Base-by-base conservation (phyloP, 2,113 vertebrate genomes). In the Calcarius ornatus region DNA sequence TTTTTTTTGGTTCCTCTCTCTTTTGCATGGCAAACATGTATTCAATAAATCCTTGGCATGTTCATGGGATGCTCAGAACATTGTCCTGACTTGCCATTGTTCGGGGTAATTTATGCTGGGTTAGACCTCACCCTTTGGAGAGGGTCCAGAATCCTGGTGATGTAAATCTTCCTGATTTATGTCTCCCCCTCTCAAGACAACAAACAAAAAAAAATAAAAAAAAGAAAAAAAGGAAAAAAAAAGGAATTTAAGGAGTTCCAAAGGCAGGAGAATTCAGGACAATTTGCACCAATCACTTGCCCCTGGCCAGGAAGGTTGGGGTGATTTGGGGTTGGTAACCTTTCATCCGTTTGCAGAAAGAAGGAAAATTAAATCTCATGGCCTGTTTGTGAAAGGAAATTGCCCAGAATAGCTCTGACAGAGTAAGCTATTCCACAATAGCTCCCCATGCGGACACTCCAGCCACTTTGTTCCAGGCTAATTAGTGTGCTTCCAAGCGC, bases 401-500 rank as follows among this genome's bases (percentile, higher is more conserved):
- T 93, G 90, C 90, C 90, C 82, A 86, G 95, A 96, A 96, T 93
- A 96, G 90, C 86, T 96, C 88, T 93, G 95, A 92, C 86, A 96
- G 93, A 94, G 90, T 93, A 92, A 96, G 94, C 94, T 79, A 53
- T 96, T 95, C 94, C 80, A 96, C 95, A 96, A 96, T 95, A 93
- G 92, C 88, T 94, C 90, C 90, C 94, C 93, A 88, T 92, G 88
- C 0, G 51, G 93, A 90, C 88, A 93, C 90, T 93, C 15, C 9
- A 96, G 88, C 88, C 88, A 95, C 95, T 96, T 96, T 95, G 88
- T 96, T 95, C 94, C 94, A 88, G 92, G 94, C 92, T 95, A 95
- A 96, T 96, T 95, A 95, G 92, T 95, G 96, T 89, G 90, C 94
- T 96, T 97, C 94, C 90, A 96, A 96, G 90, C 64, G 3, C 28